These are phyloP conservation scores for Episyrphus balteatus DNA, from an alignment of 1,140 invertebrate species.

Conservation along the genomic window DNA sequence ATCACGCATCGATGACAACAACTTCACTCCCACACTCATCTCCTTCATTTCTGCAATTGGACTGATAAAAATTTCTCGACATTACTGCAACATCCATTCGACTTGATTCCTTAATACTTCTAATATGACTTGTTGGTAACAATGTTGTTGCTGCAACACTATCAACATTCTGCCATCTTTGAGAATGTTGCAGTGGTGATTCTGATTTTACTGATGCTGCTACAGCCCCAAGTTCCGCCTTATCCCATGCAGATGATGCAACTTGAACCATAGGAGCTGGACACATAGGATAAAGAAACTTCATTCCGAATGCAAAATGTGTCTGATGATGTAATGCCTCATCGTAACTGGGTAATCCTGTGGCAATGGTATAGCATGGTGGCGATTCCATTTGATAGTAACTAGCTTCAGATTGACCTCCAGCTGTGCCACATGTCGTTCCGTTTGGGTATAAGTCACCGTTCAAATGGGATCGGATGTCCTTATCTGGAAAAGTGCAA, in stretches of 20 bases:
- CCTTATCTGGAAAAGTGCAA: conserved; percentile 29
- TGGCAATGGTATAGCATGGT: conserved; percentile 48
- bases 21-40: too few relatives aligned
- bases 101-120: too few relatives aligned
- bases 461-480: conserved; percentile 31
- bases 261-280: conserved; percentile 11
- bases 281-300: conserved; percentile 31
- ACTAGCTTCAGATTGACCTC: conserved; percentile 12
- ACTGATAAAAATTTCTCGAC: too few relatives aligned
- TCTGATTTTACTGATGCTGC: conserved; percentile 9
- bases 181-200: conserved; percentile 8
- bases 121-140: conserved; percentile 6
- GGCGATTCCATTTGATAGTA: conserved; percentile 40
- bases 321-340: conserved; percentile 41
- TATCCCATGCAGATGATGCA: conserved; percentile 27
- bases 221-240: too few relatives aligned
- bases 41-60: too few relatives aligned
- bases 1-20: too few relatives aligned
- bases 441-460: background rate
- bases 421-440: background rate
- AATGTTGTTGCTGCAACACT: conserved; percentile 6
- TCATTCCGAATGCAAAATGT: conserved; percentile 34
- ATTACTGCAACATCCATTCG: too few relatives aligned
- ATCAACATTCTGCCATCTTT: background rate
- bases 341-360: conserved; percentile 47